phyloP scores from a whole-genome alignment of 2,888 invertebrate species.

The Aporophyla nigra region DNA sequence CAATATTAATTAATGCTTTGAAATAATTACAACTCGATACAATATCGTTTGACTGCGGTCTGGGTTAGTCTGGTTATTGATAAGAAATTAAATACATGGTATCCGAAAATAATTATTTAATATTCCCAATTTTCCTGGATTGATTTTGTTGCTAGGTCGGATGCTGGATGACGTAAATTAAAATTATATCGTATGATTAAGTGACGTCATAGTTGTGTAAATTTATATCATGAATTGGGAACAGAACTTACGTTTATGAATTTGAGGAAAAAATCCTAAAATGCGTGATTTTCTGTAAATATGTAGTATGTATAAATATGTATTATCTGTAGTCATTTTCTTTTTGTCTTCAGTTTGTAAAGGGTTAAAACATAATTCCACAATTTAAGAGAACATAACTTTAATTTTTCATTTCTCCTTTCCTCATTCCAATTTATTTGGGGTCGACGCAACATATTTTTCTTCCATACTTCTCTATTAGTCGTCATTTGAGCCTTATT shows the following conservation, averaged over 20 bases:
- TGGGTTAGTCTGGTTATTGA: neutral
- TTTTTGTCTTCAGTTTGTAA: too few relatives aligned
- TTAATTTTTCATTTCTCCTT: neutral
- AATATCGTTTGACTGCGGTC: neutral
- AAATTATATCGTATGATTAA: neutral
- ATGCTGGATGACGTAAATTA: slow-evolving; percentile 8
- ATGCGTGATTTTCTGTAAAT: neutral
- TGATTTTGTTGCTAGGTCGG: slow-evolving; percentile 25
- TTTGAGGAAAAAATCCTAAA: neutral
- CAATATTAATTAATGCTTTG: neutral
- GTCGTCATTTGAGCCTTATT: neutral
- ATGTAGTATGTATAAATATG: too few relatives aligned
- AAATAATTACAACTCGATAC: neutral
- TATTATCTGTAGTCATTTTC: too few relatives aligned
- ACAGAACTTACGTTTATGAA: neutral
- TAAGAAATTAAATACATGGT: neutral
- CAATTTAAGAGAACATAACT: neutral
- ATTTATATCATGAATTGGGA: neutral
- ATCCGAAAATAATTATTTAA: neutral
- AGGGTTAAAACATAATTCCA: neutral
- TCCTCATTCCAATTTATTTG: too few relatives aligned
- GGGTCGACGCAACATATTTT: neutral
- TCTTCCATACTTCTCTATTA: neutral
- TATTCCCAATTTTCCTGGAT: slow-evolving; percentile 33
- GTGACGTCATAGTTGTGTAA: neutral